Conservation (phyloP, 2,797 vertebrate species). For the Florisuga fusca region DNA sequence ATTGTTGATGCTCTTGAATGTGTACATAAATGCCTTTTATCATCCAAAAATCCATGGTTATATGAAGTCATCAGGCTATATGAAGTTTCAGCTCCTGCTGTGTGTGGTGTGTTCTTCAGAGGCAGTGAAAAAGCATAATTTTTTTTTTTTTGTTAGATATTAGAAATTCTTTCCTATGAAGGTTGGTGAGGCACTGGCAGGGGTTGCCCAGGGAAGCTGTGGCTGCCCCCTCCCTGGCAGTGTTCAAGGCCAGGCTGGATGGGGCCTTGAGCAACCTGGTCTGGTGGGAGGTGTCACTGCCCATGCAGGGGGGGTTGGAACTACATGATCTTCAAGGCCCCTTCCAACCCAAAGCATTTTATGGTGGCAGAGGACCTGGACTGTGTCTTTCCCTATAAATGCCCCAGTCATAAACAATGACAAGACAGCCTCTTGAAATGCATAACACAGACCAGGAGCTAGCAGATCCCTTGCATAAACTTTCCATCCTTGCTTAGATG, state of each 20-base stretch:
- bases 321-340: too few relatives aligned
- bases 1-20: background rate
- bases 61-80: background rate
- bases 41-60: background rate
- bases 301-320: too few relatives aligned
- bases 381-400: background rate
- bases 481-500: rapidly evolving
- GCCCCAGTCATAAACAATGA: background rate
- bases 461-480: background rate
- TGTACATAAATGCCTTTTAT: background rate
- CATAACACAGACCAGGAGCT: background rate
- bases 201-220: too few relatives aligned
- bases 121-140: background rate
- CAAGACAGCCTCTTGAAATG: background rate
- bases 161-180: too few relatives aligned
- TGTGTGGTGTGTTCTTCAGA: background rate
- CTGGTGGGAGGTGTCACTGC: too few relatives aligned
- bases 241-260: too few relatives aligned
- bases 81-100: rapidly evolving
- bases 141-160: too few relatives aligned
- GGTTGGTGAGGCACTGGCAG: too few relatives aligned
- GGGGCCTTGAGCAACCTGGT: too few relatives aligned
- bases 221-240: too few relatives aligned
- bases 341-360: too few relatives aligned
- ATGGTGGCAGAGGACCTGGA: background rate